Conservation (phyloP, 2,888 invertebrate genomes). For the Epirrita christyi region DNA sequence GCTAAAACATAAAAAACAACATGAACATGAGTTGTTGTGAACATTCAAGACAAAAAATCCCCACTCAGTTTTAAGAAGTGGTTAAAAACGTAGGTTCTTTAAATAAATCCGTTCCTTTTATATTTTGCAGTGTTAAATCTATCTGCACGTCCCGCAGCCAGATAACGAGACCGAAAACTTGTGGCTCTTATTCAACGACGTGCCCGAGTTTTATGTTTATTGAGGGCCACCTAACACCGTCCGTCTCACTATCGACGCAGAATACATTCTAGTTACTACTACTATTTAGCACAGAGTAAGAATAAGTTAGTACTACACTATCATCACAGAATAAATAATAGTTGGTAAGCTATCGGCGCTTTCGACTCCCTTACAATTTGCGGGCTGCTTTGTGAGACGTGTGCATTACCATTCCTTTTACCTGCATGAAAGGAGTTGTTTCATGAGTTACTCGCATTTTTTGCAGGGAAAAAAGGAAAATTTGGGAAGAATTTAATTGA, state of each 20-base stretch:
- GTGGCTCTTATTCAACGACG: constrained; percentile 42
- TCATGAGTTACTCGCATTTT: constrained; percentile 11
- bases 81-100: not conserved
- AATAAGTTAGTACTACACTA: constrained; percentile 7
- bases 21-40: no score
- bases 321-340: constrained; percentile 5
- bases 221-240: constrained; percentile 37
- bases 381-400: constrained; percentile 32
- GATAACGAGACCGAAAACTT: constrained; percentile 46
- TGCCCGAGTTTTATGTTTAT: constrained; percentile 43
- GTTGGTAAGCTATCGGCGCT: constrained; percentile 15
- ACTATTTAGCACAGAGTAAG: constrained; percentile 13
- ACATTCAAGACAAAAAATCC: not conserved
- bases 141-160: constrained; percentile 41
- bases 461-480: not conserved
- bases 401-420: constrained; percentile 23
- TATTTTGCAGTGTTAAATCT: constrained; percentile 24
- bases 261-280: constrained; percentile 2
- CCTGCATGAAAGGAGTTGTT: constrained; percentile 14
- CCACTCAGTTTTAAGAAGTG: no score
- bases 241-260: constrained; percentile 27
- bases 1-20: no score
- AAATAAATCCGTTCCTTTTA: not conserved
- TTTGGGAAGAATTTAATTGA: not conserved
- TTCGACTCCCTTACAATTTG: constrained; percentile 30